Conservation (phyloP, 2,888 invertebrate species). For the Chrysomela aeneicollis region DNA sequence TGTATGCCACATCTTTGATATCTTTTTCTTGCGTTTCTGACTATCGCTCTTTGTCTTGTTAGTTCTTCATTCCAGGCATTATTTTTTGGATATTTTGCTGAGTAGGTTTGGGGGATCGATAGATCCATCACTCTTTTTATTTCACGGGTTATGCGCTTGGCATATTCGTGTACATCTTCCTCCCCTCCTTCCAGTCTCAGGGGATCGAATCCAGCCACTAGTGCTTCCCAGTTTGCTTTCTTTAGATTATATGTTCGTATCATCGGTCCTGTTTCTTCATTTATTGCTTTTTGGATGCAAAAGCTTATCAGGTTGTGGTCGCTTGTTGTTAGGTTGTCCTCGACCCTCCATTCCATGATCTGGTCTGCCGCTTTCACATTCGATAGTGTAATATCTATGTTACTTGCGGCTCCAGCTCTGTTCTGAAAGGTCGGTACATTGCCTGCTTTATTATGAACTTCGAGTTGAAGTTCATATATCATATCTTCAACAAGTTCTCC, state of each 20-base stretch:
- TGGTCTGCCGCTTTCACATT: not conserved
- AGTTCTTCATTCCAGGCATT: not conserved
- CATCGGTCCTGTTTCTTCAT: not conserved
- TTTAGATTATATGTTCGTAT: not conserved
- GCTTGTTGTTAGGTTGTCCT: not conserved
- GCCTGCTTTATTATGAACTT: not conserved
- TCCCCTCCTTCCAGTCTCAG: too few species aligned
- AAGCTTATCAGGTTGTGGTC: slow-evolving; percentile 15
- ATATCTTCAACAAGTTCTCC: not conserved
- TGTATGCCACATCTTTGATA: not conserved
- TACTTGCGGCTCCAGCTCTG: slow-evolving; percentile 11
- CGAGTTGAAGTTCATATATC: slow-evolving; percentile 2
- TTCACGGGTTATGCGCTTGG: too few species aligned
- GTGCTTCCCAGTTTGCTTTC: slow-evolving; percentile 7
- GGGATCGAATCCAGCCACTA: too few species aligned
- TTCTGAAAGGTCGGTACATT: slow-evolving; percentile 14
- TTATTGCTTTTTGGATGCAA: not conserved
- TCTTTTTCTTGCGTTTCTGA: not conserved
- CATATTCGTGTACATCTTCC: too few species aligned
- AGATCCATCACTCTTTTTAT: not conserved
- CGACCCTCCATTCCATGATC: not conserved
- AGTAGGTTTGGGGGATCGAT: not conserved
- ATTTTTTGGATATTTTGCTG: not conserved
- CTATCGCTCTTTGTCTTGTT: not conserved
- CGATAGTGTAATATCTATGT: slow-evolving; percentile 17